These are phyloP conservation scores for Radopholus similis DNA, from an alignment of 1,140 invertebrate species.

Conservation along the genomic window DNA sequence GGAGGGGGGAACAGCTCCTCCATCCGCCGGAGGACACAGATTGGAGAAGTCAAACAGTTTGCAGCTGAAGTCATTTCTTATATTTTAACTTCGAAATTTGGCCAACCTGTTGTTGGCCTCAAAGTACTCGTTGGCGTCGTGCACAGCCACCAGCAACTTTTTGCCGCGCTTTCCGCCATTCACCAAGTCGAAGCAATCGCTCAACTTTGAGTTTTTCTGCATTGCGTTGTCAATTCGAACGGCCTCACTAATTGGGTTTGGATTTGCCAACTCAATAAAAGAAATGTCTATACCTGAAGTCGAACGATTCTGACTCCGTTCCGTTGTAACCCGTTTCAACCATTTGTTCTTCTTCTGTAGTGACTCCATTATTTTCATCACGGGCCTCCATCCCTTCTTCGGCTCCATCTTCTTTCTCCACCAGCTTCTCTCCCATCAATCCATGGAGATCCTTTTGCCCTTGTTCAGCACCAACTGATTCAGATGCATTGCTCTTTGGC, in stretches of 20 bases:
- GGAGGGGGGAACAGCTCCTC: background rate
- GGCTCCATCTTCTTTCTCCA: background rate
- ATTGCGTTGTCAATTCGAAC: conserved; percentile 18
- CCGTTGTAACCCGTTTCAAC: background rate
- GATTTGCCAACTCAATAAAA: background rate
- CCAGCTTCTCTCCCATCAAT: background rate
- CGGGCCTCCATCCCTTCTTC: background rate
- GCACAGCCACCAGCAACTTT: conserved; percentile 18
- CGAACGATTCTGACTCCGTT: background rate
- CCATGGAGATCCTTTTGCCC: background rate
- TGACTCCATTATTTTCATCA: background rate
- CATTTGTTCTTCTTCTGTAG: background rate
- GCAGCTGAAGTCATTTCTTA: conserved; percentile 7
- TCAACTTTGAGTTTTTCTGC: background rate
- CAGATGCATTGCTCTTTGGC: too few relatives aligned
- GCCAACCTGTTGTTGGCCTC: conserved; percentile 1
- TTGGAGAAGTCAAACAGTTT: background rate
- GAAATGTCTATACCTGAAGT: background rate
- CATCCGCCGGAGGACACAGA: background rate
- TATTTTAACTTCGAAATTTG: too few relatives aligned
- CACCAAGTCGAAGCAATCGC: background rate
- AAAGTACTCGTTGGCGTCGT: conserved; percentile 15
- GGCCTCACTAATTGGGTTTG: conserved; percentile 9
- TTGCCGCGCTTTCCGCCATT: conserved; percentile 1
- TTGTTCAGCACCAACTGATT: background rate